Conservation (phyloP, 2,113 vertebrate genomes). For the Sprattus sprattus region DNA sequence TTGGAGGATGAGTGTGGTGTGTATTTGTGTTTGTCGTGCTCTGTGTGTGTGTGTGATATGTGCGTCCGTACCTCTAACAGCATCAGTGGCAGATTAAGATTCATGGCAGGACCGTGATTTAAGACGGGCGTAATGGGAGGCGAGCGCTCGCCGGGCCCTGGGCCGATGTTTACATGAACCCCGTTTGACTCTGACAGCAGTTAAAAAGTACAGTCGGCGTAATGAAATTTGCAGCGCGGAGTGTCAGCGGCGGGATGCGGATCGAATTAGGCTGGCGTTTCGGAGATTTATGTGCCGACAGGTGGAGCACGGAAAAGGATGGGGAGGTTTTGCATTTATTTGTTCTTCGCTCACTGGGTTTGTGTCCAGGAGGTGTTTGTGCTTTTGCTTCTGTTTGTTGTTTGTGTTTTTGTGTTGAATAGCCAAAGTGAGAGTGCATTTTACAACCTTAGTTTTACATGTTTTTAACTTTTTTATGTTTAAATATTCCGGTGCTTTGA, state of each 20-base stretch:
- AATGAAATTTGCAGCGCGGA: slow-evolving; percentile 75
- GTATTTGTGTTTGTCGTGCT: neutral
- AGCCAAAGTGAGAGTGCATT: neutral
- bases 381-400: neutral
- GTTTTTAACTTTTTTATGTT: neutral
- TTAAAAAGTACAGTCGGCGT: slow-evolving; percentile 76
- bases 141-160: slow-evolving; percentile 65
- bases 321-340: slow-evolving; percentile 7
- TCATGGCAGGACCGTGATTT: slow-evolving; percentile 66
- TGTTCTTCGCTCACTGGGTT: neutral
- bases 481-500: neutral
- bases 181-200: slow-evolving; percentile 77
- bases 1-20: slow-evolving; percentile 4
- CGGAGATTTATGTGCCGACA: slow-evolving; percentile 75
- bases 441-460: neutral
- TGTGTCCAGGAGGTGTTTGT: neutral
- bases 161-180: slow-evolving; percentile 74
- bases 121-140: slow-evolving; percentile 63
- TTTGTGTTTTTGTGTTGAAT: neutral
- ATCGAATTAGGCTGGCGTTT: slow-evolving; percentile 78
- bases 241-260: slow-evolving; percentile 70
- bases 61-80: slow-evolving; percentile 59
- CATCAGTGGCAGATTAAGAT: slow-evolving; percentile 73
- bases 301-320: slow-evolving; percentile 64
- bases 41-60: neutral